Conservation (phyloP, 2,888 invertebrate genomes). For the Erpobdella octoculata region DNA sequence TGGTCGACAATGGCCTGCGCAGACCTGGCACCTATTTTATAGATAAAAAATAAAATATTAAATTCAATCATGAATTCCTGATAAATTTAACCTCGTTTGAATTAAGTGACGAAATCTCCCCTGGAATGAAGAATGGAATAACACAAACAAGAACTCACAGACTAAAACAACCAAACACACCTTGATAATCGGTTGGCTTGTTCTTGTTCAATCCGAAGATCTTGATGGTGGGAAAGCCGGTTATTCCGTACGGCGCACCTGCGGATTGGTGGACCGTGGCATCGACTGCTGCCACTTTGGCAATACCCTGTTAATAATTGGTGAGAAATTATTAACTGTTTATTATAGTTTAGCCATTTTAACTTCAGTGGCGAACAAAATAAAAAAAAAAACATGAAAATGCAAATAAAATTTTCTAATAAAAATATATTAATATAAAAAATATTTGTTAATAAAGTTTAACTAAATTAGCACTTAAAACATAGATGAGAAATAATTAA, state of each 20-base stretch:
- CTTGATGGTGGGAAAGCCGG: conserved; percentile 91
- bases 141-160: no score
- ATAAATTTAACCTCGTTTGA: no score
- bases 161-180: conserved; percentile 37
- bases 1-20: conserved; percentile 79
- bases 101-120: no score
- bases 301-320: conserved; percentile 67
- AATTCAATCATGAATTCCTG: background rate
- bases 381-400: background rate
- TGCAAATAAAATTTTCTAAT: background rate
- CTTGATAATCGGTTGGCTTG: conserved; percentile 74
- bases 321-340: no score
- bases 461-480: background rate
- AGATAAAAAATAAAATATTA: conserved; percentile 3
- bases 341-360: no score
- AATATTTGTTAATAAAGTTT: background rate
- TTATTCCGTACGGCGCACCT: conserved; percentile 70
- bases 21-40: conserved; percentile 62
- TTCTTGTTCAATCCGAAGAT: conserved; percentile 78
- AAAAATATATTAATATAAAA: background rate
- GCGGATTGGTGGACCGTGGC: conserved; percentile 79
- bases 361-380: no score
- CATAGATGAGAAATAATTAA: background rate
- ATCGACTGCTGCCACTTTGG: conserved; percentile 87
- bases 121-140: no score